Base-by-base conservation (phyloP, 2,113 vertebrate genomes). In the Electrona antarctica region DNA sequence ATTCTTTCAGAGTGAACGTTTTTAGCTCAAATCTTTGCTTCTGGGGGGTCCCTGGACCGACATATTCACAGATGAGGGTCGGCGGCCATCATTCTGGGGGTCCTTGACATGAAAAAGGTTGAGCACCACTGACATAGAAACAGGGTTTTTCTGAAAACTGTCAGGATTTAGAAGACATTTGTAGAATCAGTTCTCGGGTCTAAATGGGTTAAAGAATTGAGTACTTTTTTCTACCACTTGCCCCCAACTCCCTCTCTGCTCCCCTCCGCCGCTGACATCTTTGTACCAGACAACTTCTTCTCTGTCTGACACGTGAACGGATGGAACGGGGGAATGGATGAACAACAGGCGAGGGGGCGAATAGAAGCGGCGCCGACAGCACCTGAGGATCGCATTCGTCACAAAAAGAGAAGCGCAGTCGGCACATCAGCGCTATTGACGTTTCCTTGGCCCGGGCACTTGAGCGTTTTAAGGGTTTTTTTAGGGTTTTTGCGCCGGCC, bases 261-360 rank as follows among this genome's bases (percentile, higher is more conserved):
- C 51, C 51, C 59, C 59, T 11, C 62, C 81, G 45, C 60, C 29
- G 72, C 69, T 51, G 74, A 46, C 14, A 54, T 69, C 72, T 73
- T 71, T 76, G 59, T 77, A n/a, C 72, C 62, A 78, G 79, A 71
- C 76, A 50, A 61, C 62, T 59, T 56, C 61, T 46, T 67, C 60
- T 70, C 60, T 47, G 57, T 57, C 56, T 69, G 64, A 71, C 33
- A 60, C 66, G 67, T 69, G 66, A 70, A 11, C 10, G 28, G 56
- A 66, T 68, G 73, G 73, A 74, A 77, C 78, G 76, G 60, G 68
- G 46, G 73, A 81, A 15, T 61, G 81, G 79, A 41, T 41, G 33
- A 41, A 41, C 33, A 41, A 41, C 33, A 41, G 33, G 33, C 33
- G 33, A 6, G 33, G 33, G 33, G 33, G 81, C 73, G 68, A 87